Evolutionary conservation across 2,888 invertebrate genomes (phyloP).

Genomic region (Melolontha melolontha): DNA sequence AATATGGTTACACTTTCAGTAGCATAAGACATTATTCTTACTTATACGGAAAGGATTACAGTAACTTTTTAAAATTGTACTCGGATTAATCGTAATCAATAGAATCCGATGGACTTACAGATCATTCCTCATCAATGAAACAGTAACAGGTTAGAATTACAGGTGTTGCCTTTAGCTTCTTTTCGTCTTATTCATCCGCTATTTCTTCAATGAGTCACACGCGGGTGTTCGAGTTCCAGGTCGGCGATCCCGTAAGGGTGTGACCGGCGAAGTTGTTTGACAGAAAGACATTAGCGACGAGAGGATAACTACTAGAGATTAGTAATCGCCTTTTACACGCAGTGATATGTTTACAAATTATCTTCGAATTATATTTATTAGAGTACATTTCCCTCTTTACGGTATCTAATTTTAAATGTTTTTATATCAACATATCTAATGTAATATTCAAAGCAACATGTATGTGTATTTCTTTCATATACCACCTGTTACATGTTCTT

Average conservation of each 20-base stretch:
- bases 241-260: constrained; percentile 49
- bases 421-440: too few relatives aligned
- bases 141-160: constrained; percentile 13
- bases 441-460: neutral
- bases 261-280: constrained; percentile 24
- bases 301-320: neutral
- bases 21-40: too few relatives aligned
- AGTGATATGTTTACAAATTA: too few relatives aligned
- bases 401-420: neutral
- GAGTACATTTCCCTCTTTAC: neutral
- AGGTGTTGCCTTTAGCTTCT: constrained; percentile 20
- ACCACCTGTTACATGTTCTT: neutral
- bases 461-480: neutral
- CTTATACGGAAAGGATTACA: too few relatives aligned
- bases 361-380: too few relatives aligned
- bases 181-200: constrained; percentile 25
- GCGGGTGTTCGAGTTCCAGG: constrained; percentile 47
- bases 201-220: constrained; percentile 44
- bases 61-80: too few relatives aligned
- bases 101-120: too few relatives aligned
- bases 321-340: neutral
- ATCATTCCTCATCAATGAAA: neutral
- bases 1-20: too few relatives aligned
- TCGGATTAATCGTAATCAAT: too few relatives aligned
- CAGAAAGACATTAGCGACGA: constrained; percentile 1